phyloP scores from a whole-genome alignment of 2,888 invertebrate species.

The Crematogaster levior region DNA sequence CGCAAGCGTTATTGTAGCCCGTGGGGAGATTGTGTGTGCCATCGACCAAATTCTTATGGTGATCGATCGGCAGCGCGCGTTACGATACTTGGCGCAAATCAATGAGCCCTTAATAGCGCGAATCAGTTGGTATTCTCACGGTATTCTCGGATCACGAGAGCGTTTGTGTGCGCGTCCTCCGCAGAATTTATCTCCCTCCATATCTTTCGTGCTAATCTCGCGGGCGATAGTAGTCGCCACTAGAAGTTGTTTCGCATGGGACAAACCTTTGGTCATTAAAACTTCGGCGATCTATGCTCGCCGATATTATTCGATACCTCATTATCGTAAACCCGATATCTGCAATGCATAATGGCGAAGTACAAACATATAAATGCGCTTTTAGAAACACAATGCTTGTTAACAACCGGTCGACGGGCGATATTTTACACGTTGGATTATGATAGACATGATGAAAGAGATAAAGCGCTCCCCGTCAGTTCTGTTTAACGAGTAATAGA shows the following conservation, averaged over 20 bases:
- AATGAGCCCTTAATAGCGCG: slow-evolving; percentile 4
- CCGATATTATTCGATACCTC: slow-evolving; percentile 8
- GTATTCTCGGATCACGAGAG: neutral
- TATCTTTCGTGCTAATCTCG: slow-evolving; percentile 23
- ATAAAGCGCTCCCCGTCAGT: neutral
- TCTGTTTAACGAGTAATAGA: slow-evolving; percentile 14
- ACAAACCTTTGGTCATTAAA: neutral
- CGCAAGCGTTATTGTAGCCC: slow-evolving; percentile 31
- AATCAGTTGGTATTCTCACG: neutral
- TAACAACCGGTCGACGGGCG: neutral
- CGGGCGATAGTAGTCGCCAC: slow-evolving; percentile 4
- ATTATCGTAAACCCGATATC: slow-evolving; percentile 17
- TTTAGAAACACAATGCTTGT: neutral
- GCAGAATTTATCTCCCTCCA: neutral
- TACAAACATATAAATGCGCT: neutral
- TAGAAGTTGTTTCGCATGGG: neutral
- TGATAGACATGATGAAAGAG: slow-evolving; percentile 15
- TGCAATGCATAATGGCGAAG: neutral
- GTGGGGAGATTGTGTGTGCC: neutral
- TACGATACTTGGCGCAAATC: neutral
- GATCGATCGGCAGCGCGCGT: neutral
- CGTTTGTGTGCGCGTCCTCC: neutral
- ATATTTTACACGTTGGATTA: slow-evolving; percentile 26
- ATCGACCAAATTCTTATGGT: slow-evolving; percentile 27
- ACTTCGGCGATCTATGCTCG: slow-evolving; percentile 9